Evolutionary conservation across 2,888 invertebrate species (phyloP), one percentile per base, ranked within the genome.

Genomic region (Tachina fera): DNA sequence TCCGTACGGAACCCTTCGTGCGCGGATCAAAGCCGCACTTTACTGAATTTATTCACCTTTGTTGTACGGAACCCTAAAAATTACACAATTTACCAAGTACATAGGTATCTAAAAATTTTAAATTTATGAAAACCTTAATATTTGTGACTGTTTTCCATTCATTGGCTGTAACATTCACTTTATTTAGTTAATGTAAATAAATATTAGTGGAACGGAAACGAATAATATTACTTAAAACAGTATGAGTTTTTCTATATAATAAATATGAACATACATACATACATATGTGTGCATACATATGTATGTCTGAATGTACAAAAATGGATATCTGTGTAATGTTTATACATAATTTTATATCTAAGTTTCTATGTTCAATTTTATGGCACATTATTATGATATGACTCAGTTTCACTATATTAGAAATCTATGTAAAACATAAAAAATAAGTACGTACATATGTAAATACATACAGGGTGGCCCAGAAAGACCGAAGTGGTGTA

Each of bases 141-240:
- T 41, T 19, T 22, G 22, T 53, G 53, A 9, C 51, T 16, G 61
- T 67, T 80, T 56, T 63, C 43, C 51, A 45, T 67, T 75, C 60
- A 61, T 60, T 53, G n/a, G 61, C 61, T 81, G 61, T 81, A 53
- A 19, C 45, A 51, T 58, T 39, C 63, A 39, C 16, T 58, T 60
- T 61, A 47, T 71, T 47, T 63, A 77, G 71, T 82, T 83, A 61
- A 68, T 68, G 31, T 78, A 65, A 78, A 79, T 80, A 58, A 75
- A 68, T 83, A 74, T 83, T 83, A 41, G 72, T 83, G 78, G 83
- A 83, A 83, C 83, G 83, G 83, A 83, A 83, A 78, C 51, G 72
- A 72, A 78, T 75, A 78, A 67, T 31, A 51, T 77, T 83, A 58
- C 67, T 77, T 49, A 41, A 41, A 67, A 41, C 11, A 51, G 16